A percentile compares a stretch with the other conserved stretches of the same genome.
Evolutionary conservation across 2,797 vertebrate species (phyloP).

Genomic region (Linurgus olivaceus): DNA sequence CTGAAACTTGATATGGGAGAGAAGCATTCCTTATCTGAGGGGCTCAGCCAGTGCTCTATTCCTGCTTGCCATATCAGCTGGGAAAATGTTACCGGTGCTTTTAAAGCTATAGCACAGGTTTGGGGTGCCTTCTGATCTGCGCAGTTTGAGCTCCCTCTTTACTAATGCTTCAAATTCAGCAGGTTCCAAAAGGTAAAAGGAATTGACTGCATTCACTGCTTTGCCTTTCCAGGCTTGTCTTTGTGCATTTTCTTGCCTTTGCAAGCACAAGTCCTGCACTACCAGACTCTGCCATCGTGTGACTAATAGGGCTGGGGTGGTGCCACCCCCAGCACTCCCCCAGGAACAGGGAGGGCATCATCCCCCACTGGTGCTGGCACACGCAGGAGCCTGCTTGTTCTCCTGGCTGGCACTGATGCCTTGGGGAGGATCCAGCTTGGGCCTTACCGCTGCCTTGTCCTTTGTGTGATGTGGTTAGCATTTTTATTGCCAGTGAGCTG

Average conservation of each 20-base stretch:
- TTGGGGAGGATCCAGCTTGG: background rate
- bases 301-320: background rate
- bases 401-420: background rate
- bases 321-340: background rate
- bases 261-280: background rate
- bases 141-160: rapidly evolving
- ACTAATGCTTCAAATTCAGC: background rate
- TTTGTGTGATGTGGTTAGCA: background rate
- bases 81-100: background rate
- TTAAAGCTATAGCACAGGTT: background rate
- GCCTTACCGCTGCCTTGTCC: background rate
- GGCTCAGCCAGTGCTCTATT: background rate
- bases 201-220: background rate
- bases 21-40: background rate
- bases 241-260: background rate
- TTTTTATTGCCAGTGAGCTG: background rate
- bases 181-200: background rate
- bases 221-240: background rate
- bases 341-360: background rate
- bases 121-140: background rate
- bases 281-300: background rate
- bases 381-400: background rate
- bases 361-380: background rate
- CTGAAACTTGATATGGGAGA: background rate
- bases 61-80: background rate